Conservation (phyloP, 2,888 invertebrate genomes). For the Diplolepis rosae region DNA sequence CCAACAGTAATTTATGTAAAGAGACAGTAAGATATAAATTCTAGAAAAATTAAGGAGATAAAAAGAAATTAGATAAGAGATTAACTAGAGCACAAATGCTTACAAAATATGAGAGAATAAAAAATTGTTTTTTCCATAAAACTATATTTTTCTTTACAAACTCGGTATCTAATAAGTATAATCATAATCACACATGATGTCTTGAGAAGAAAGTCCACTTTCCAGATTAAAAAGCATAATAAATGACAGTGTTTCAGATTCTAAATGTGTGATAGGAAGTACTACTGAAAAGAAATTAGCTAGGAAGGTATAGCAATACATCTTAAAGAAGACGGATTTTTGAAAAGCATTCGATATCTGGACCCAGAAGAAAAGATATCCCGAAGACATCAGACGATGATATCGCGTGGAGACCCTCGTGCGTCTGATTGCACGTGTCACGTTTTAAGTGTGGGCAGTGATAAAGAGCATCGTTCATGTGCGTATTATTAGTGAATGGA, state of each 20-base stretch:
- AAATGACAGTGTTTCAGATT: too few relatives aligned
- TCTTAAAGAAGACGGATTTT: too few relatives aligned
- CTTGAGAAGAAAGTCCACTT: too few relatives aligned
- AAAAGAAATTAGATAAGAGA: conserved; percentile 10
- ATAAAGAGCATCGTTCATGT: background rate
- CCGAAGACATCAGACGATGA: background rate
- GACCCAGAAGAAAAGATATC: too few relatives aligned
- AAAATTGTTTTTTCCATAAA: background rate
- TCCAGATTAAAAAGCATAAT: too few relatives aligned
- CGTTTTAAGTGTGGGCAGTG: background rate
- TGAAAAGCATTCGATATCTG: too few relatives aligned
- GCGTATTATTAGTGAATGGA: conserved; percentile 3
- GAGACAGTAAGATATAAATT: background rate
- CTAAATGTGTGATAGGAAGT: too few relatives aligned
- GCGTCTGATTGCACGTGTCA: conserved; percentile 5
- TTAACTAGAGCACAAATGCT: background rate
- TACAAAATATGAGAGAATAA: background rate
- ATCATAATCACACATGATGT: too few relatives aligned
- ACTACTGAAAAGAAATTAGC: too few relatives aligned
- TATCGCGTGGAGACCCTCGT: background rate
- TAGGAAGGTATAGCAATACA: too few relatives aligned
- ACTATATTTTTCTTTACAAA: background rate
- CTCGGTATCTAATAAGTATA: too few relatives aligned
- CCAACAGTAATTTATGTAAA: too few relatives aligned
- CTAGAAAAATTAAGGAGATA: background rate